Evolutionary conservation across 64 coral and sea anemone genomes (phyloP).

Genomic region (Dendronephthya gigantea): DNA sequence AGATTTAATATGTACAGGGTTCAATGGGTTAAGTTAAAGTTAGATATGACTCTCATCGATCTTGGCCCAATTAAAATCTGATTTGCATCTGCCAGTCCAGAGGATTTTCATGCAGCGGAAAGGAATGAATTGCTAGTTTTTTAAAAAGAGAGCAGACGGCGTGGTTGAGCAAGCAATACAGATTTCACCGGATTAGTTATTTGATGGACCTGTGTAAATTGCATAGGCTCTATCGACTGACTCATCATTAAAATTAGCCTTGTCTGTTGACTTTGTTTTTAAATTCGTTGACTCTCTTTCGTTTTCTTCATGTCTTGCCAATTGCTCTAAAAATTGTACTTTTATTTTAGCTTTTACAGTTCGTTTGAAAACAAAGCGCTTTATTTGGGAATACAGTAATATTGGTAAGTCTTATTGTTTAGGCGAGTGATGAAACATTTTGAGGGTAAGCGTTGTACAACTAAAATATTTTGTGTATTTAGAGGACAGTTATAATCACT

Average conservation of each 20-base stretch:
- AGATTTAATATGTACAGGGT: too few relatives aligned
- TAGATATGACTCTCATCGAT: not conserved
- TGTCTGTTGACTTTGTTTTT: too few relatives aligned
- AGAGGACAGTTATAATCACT: not conserved
- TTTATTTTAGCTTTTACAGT: conserved; percentile 31
- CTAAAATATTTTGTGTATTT: conserved; percentile 5
- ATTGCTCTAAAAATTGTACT: not conserved
- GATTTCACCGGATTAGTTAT: too few relatives aligned
- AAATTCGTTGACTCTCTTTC: too few relatives aligned
- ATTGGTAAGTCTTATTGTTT: not conserved
- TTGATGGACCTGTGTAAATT: too few relatives aligned
- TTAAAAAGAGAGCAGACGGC: not conserved
- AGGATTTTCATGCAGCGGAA: not conserved
- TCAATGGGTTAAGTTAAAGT: not conserved
- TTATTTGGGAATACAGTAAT: conserved; percentile 28
- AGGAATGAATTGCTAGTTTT: not conserved
- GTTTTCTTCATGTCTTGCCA: too few relatives aligned
- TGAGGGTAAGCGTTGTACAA: too few relatives aligned
- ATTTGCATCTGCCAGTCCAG: not conserved
- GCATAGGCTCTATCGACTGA: too few relatives aligned
- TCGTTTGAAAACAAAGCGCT: conserved; percentile 28
- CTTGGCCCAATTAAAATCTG: not conserved
- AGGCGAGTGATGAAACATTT: not conserved
- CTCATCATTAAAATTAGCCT: too few relatives aligned
- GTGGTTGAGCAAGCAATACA: too few relatives aligned